Percentiles rank a stretch among this genome's conserved stretches.
Evolutionary conservation across 2,888 invertebrate species (phyloP).

Genomic region (Bellardia bayeri): DNA sequence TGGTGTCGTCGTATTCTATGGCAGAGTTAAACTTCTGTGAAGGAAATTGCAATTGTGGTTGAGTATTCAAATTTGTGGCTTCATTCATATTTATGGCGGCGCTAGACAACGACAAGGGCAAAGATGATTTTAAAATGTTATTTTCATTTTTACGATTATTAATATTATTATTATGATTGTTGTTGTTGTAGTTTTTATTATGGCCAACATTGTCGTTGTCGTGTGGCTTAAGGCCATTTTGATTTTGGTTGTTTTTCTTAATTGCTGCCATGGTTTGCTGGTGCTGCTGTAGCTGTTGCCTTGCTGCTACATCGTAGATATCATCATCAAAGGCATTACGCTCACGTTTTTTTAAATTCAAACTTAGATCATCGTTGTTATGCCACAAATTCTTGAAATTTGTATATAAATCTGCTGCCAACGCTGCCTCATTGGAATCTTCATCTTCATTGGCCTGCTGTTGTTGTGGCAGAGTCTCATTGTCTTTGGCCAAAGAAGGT

Average conservation of each 20-base stretch:
- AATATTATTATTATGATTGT: slow-evolving; percentile 60
- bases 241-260: slow-evolving; percentile 58
- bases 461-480: slow-evolving; percentile 72
- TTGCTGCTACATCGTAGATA: slow-evolving; percentile 39
- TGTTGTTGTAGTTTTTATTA: slow-evolving; percentile 72
- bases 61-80: slow-evolving; percentile 36
- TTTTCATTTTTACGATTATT: slow-evolving; percentile 62
- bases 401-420: slow-evolving; percentile 49
- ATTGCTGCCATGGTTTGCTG: slow-evolving; percentile 42
- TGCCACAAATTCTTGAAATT: slow-evolving; percentile 69
- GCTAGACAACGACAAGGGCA: slow-evolving; percentile 43
- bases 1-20: slow-evolving; percentile 32
- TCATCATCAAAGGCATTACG: slow-evolving; percentile 68
- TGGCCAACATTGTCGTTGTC: slow-evolving; percentile 54
- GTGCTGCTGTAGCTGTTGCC: slow-evolving; percentile 38
- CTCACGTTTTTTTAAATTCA: slow-evolving; percentile 68
- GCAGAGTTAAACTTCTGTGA: background rate
- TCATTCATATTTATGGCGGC: slow-evolving; percentile 59
- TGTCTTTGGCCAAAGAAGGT: slow-evolving; percentile 63
- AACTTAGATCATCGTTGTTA: slow-evolving; percentile 56
- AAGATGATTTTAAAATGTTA: slow-evolving; percentile 48
- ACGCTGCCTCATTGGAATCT: slow-evolving; percentile 14
- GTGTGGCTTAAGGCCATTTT: slow-evolving; percentile 42
- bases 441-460: slow-evolving; percentile 52
- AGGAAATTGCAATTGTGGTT: slow-evolving; percentile 53